phyloP scores from a whole-genome alignment of 64 coral and sea anemone genomes.

The Pocillopora verrucosa region DNA sequence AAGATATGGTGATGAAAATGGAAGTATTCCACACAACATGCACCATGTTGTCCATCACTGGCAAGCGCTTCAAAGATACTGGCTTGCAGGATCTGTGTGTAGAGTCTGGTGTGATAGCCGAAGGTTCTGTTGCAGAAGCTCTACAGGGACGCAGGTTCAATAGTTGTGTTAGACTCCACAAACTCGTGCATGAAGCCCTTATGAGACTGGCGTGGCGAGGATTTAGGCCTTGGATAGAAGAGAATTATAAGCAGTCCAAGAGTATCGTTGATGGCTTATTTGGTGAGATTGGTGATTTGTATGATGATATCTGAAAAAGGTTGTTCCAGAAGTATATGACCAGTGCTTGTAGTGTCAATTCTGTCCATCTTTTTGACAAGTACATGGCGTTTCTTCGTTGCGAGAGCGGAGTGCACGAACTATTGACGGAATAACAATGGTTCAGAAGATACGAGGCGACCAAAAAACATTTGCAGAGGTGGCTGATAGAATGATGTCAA shows the following conservation, averaged over 20 bases:
- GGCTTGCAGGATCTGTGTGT: constrained; percentile 48
- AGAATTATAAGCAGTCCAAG: constrained; percentile 19
- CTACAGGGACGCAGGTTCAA: constrained; percentile 4
- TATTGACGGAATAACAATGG: constrained; percentile 53
- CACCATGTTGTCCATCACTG: constrained; percentile 51
- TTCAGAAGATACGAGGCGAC: constrained; percentile 29
- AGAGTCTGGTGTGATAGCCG: constrained; percentile 51
- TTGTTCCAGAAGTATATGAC: constrained; percentile 30
- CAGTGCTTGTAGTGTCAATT: not conserved
- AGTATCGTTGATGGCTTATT: not conserved
- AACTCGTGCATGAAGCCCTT: constrained; percentile 62
- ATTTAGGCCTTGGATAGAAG: constrained; percentile 42
- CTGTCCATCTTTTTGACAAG: not conserved
- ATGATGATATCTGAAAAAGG: constrained; percentile 27
- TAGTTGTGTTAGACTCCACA: no score
- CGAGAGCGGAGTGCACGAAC: constrained; percentile 3
- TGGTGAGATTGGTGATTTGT: constrained; percentile 4
- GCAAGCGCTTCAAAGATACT: constrained; percentile 68
- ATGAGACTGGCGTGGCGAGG: constrained; percentile 60
- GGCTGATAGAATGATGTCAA: constrained; percentile 34
- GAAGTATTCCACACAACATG: constrained; percentile 60
- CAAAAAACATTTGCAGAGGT: constrained; percentile 42
- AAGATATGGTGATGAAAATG: constrained; percentile 47
- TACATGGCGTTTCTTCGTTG: constrained; percentile 2
- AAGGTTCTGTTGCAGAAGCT: constrained; percentile 52